Conservation (phyloP, 2,797 vertebrate genomes). For the Cyprinella venusta region DNA sequence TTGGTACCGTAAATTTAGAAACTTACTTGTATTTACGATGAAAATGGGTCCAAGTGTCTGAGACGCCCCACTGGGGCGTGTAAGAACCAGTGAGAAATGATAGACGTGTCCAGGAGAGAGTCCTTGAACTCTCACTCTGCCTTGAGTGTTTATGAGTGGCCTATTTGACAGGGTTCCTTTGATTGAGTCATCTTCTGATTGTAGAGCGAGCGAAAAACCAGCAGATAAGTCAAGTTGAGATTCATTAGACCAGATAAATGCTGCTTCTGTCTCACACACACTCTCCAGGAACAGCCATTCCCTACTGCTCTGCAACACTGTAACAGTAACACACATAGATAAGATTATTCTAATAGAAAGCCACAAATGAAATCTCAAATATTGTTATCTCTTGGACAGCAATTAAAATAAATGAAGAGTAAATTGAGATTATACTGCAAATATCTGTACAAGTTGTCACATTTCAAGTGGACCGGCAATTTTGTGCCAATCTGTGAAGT, state of each 20-base stretch:
- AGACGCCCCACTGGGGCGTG: conserved; percentile 72
- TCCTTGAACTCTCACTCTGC: conserved; percentile 69
- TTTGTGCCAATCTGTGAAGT: not conserved
- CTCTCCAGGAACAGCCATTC: conserved; percentile 46
- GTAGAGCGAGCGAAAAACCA: conserved; percentile 32
- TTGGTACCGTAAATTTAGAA: conserved; percentile 36
- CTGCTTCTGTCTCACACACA: conserved; percentile 51
- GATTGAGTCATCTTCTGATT: not conserved
- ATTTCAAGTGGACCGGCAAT: not conserved
- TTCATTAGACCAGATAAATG: conserved; percentile 43
- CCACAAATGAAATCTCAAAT: not conserved
- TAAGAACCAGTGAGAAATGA: conserved; percentile 79
- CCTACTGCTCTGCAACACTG: conserved; percentile 44
- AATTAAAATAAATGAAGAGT: not conserved
- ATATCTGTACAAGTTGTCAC: not conserved
- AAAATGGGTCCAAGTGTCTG: conserved; percentile 77
- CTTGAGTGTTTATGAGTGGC: conserved; percentile 12
- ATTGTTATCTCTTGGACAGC: not conserved
- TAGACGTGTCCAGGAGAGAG: conserved; percentile 84
- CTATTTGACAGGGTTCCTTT: not conserved
- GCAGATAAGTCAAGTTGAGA: conserved; percentile 32
- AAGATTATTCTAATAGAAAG: not conserved
- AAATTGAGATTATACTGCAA: not conserved
- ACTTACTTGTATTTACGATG: conserved; percentile 76
- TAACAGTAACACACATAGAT: not conserved